Evolutionary conservation across 2,888 invertebrate species (phyloP).

Genomic region (Therioaphis trifolii): DNA sequence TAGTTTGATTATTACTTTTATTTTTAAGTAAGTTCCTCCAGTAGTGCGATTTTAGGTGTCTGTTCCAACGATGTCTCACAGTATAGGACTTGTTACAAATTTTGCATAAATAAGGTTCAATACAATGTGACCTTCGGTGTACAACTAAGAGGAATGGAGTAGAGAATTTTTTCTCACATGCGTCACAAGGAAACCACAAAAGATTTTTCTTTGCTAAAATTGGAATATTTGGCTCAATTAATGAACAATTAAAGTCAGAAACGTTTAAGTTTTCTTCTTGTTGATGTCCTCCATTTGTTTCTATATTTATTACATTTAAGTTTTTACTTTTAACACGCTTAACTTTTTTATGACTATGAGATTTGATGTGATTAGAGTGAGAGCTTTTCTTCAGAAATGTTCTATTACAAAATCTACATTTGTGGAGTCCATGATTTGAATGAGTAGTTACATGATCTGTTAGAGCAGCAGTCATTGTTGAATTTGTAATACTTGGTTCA

Average conservation of each 20-base stretch:
- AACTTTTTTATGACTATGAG: background rate
- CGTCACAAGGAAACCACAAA: slow-evolving; percentile 44
- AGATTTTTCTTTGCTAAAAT: background rate
- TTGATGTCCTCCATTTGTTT: background rate
- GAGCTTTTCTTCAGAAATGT: background rate
- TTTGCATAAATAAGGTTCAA: slow-evolving; percentile 61
- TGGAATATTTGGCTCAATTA: background rate
- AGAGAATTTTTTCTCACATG: slow-evolving; percentile 41
- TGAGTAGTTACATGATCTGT: slow-evolving; percentile 24
- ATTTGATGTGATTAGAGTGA: background rate
- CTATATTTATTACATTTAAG: background rate
- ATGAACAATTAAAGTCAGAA: background rate
- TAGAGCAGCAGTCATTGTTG: background rate
- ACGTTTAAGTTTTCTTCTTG: background rate
- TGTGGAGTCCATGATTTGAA: background rate
- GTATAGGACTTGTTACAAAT: slow-evolving; percentile 57
- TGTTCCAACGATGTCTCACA: slow-evolving; percentile 60
- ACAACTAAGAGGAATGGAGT: slow-evolving; percentile 10
- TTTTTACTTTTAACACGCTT: background rate
- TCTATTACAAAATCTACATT: slow-evolving; percentile 23
- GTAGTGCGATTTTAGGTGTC: slow-evolving; percentile 48
- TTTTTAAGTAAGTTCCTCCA: background rate
- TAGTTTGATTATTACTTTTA: background rate
- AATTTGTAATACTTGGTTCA: too few relatives aligned
- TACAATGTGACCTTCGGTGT: slow-evolving; percentile 53